Percentiles rank a stretch among this genome's conserved stretches.
Evolutionary conservation across 2,888 invertebrate genomes (phyloP).

Genomic region (Acrobasis repandana): DNA sequence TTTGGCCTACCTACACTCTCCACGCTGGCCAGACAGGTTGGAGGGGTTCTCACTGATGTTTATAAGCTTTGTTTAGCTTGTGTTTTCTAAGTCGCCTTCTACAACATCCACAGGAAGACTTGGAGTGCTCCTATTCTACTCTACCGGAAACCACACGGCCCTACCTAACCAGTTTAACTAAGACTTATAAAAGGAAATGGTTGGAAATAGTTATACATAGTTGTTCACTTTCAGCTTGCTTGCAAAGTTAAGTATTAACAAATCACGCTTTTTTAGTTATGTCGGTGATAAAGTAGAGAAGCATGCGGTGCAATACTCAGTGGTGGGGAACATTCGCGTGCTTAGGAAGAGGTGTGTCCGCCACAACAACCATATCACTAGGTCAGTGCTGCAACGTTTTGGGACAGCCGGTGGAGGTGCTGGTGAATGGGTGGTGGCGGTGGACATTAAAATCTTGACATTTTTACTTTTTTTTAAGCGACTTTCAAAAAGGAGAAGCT

Average conservation of each 20-base stretch:
- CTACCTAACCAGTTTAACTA: too few relatives aligned
- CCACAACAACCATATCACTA: constrained; percentile 77
- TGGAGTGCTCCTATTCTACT: too few relatives aligned
- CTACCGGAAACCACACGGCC: too few relatives aligned
- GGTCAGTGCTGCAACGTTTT: constrained; percentile 59
- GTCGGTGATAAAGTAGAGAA: constrained; percentile 74
- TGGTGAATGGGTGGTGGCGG: constrained; percentile 32
- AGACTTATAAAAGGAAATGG: background rate
- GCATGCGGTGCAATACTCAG: constrained; percentile 74
- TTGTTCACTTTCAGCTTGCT: background rate
- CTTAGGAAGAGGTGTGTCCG: constrained; percentile 71
- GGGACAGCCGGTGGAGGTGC: constrained; percentile 37
- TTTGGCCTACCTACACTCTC: too few relatives aligned
- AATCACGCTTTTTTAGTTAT: constrained; percentile 68
- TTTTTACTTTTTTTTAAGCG: background rate
- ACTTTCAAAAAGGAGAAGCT: too few relatives aligned
- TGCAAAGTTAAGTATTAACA: constrained; percentile 35
- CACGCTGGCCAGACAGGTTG: too few relatives aligned
- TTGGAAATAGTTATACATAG: background rate
- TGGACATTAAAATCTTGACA: constrained; percentile 25
- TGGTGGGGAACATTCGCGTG: constrained; percentile 67
- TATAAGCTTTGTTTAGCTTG: too few relatives aligned
- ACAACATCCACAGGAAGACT: too few relatives aligned
- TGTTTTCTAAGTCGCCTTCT: too few relatives aligned
- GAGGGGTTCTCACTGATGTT: too few relatives aligned